A percentile compares a stretch with the other conserved stretches of the same genome.
These are phyloP conservation scores for Gymnocypris eckloni DNA, from an alignment of 2,797 vertebrate species.

Conservation along the genomic window DNA sequence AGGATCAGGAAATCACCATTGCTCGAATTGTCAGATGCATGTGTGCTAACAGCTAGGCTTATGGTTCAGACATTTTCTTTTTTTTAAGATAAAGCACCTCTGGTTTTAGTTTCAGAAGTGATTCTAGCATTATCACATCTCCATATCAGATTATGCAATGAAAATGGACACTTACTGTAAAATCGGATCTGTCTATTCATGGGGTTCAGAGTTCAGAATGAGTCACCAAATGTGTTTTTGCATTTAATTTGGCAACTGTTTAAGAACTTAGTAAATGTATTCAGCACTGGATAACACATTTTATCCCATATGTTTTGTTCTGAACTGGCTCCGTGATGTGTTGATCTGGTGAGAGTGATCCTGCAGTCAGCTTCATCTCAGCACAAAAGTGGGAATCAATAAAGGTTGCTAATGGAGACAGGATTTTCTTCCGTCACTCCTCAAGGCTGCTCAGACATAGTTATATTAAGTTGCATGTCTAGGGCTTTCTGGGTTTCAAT, in stretches of 20 bases:
- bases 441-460: constrained; percentile 24
- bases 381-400: constrained; percentile 43
- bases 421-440: constrained; percentile 23
- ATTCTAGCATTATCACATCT: background rate
- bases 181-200: background rate
- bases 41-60: background rate
- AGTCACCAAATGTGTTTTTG: constrained; percentile 11
- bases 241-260: constrained; percentile 5
- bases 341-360: constrained; percentile 27
- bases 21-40: background rate
- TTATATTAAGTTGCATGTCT: constrained; percentile 30
- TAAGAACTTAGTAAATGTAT: constrained; percentile 1
- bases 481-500: background rate
- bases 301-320: background rate
- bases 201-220: background rate
- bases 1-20: background rate
- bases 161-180: constrained; percentile 27
- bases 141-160: constrained; percentile 2
- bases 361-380: constrained; percentile 22
- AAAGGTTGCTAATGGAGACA: constrained; percentile 49
- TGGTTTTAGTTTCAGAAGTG: background rate
- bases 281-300: background rate
- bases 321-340: background rate
- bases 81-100: background rate
- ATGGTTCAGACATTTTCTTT: background rate